Evolutionary conservation across 1,140 invertebrate species (phyloP).

Genomic region (Pinna nobilis): DNA sequence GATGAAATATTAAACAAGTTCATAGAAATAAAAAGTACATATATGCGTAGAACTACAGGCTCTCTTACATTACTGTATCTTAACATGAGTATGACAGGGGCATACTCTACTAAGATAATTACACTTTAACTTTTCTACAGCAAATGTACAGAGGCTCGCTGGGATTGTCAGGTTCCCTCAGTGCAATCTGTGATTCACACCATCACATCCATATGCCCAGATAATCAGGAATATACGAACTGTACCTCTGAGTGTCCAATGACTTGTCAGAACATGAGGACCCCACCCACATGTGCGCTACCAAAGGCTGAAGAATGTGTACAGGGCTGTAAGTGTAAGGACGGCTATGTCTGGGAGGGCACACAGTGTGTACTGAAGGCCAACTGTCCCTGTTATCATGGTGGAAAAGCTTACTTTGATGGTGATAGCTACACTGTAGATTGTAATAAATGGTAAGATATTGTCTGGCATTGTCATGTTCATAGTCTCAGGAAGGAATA

Average conservation of each 20-base stretch:
- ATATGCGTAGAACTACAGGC: no score
- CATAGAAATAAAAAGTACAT: no score
- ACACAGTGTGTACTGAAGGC: constrained; percentile 82
- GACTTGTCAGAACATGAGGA: constrained; percentile 89
- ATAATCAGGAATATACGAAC: constrained; percentile 82
- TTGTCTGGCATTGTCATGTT: no score
- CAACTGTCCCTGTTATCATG: constrained; percentile 91
- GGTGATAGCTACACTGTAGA: constrained; percentile 85
- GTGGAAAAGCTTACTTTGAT: constrained; percentile 85
- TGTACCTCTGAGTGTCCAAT: constrained; percentile 84
- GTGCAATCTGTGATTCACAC: no score
- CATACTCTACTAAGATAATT: no score
- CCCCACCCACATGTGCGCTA: constrained; percentile 70
- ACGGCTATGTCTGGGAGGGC: constrained; percentile 79
- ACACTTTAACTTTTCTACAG: constrained; percentile 73
- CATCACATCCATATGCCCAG: constrained; percentile 50
- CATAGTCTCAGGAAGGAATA: no score
- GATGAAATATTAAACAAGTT: no score
- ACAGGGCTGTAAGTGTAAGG: constrained; percentile 84
- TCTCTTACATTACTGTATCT: no score
- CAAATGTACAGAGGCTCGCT: constrained; percentile 84
- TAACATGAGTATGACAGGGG: no score
- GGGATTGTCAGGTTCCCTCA: constrained; percentile 84
- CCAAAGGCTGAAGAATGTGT: constrained; percentile 76
- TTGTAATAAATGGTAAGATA: constrained; percentile 86